phyloP scores from a whole-genome alignment of 2,113 vertebrate genomes.

The Brienomyrus longianalis region DNA sequence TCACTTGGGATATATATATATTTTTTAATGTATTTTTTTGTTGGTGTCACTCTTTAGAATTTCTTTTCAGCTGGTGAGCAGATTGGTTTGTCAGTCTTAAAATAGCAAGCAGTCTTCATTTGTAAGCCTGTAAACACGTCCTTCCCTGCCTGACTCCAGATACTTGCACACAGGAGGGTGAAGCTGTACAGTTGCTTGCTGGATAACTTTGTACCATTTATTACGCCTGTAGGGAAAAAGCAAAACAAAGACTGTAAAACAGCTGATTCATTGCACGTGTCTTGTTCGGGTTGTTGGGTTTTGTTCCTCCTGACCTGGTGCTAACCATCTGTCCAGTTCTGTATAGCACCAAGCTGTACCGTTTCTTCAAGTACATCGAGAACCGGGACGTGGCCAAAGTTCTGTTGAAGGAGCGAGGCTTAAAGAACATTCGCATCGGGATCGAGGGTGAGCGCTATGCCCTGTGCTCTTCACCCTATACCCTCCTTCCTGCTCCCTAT shows the following conservation, averaged over 20 bases:
- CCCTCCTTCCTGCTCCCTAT: neutral
- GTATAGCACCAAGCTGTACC: conserved; percentile 74
- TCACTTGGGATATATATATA: neutral
- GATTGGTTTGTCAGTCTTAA: neutral
- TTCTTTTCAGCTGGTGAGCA: neutral
- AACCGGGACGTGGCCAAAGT: conserved; percentile 71
- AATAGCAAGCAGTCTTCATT: neutral
- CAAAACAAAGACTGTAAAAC: neutral
- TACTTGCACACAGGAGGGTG: neutral
- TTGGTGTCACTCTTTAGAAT: neutral
- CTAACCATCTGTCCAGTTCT: conserved; percentile 51
- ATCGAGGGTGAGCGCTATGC: conserved; percentile 60
- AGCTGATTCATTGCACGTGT: neutral
- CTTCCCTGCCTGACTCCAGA: neutral
- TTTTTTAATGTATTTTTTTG: neutral
- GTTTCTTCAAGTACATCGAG: conserved; percentile 78
- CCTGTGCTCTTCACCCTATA: neutral
- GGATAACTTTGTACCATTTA: neutral
- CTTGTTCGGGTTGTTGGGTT: neutral
- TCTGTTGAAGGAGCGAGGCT: conserved; percentile 67
- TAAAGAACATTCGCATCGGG: conserved; percentile 75
- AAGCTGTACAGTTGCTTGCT: neutral
- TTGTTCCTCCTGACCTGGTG: neutral
- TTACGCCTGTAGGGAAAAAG: neutral
- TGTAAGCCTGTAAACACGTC: neutral